These are phyloP conservation scores for Mus spicilegus DNA, from an alignment of 2,113 vertebrate genomes.

Conservation along the genomic window DNA sequence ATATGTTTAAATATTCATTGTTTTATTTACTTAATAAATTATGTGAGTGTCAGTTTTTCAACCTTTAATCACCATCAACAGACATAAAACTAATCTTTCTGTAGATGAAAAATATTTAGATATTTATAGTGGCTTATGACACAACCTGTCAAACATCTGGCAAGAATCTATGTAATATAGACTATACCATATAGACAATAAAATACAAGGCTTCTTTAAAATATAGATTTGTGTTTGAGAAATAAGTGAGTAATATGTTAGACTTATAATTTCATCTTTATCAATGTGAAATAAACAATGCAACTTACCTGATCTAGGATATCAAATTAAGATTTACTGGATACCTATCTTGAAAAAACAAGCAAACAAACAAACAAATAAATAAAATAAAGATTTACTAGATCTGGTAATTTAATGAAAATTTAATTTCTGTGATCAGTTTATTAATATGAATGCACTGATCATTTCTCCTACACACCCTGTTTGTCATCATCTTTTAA, in stretches of 20 bases:
- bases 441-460: conserved; percentile 27
- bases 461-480: not conserved
- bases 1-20: conserved; percentile 18
- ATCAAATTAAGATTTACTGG: conserved; percentile 26
- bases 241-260: not conserved
- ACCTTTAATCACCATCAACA: not conserved
- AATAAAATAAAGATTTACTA: conserved; percentile 25
- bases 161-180: not conserved
- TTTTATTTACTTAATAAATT: conserved; percentile 23
- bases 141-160: not conserved
- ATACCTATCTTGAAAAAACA: not conserved
- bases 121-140: not conserved
- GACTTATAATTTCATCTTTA: conserved; percentile 25
- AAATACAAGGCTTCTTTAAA: not conserved
- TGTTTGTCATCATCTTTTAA: conserved; percentile 27
- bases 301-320: not conserved
- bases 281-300: not conserved
- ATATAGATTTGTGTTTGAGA: conserved; percentile 1
- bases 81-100: conserved; percentile 28
- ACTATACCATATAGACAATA: not conserved
- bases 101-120: not conserved
- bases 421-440: not conserved
- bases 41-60: not conserved
- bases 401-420: conserved; percentile 41
- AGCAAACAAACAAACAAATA: too few relatives aligned